Evolutionary conservation across 2,888 invertebrate species (phyloP), one percentile per base, ranked within the genome.

Genomic region (Cephus sareptanus): DNA sequence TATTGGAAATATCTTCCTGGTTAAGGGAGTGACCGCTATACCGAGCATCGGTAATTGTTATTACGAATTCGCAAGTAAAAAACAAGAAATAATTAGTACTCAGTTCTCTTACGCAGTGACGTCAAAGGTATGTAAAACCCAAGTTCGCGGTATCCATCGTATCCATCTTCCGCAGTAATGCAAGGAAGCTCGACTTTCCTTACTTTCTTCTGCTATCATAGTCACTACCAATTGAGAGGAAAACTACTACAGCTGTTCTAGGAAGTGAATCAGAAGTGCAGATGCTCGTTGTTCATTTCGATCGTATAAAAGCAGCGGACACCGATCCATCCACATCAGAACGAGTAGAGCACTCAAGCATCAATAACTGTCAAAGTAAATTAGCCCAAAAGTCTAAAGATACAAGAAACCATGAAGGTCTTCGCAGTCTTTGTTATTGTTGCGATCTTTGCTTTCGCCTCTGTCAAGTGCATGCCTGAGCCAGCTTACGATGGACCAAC

Each of bases 381-480:
- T 6, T 56, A 23, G 40, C 0, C 40, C 9, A 23, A 56, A 56
- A 56, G 40, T 56, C 9, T 23, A 23, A 56, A 56, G 23, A 56
- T 15, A 23, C 23, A 56, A 56, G 40, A 56, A 69, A 74, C 75
- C 70, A 83, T 82, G 81, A 81, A 82, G 73, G 35, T 80, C 71
- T 71, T 80, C 12, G 78, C 73, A 76, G 34, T 81, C 70, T 73
- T 82, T 33, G 68, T 75, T 1, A 35, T 81, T 37, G 74, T 56
- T 0, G 80, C 76, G 56, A 68, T 77, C 33, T 69, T 76, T 15
- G 79, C 78, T 11, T 73, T 34, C 69, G 75, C 78, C 35, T 79
- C 76, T 12, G 80, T 76, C 0, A 78, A 78, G 2, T 77, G 73
- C 3, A 1, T 82, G 12, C 80, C 82, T 9, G 79, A 75, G 37